A percentile compares a stretch with the other conserved stretches of the same genome.
phyloP scores from a whole-genome alignment of 2,113 vertebrate genomes.

The Takifugu flavidus region DNA sequence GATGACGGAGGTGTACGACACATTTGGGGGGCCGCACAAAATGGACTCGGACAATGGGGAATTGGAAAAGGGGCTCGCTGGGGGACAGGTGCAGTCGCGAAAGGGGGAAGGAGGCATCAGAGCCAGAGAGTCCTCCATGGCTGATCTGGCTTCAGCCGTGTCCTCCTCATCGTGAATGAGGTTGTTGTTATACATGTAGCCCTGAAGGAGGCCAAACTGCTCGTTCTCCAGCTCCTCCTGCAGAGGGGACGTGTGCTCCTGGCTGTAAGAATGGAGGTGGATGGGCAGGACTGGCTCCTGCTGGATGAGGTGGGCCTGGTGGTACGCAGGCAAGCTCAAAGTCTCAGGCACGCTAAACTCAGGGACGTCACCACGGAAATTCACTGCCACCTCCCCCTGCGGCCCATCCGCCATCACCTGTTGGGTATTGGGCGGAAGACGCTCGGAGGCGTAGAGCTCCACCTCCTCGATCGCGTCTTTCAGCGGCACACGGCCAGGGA shows the following conservation, averaged over 20 bases:
- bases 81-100: slow-evolving; percentile 83
- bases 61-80: slow-evolving; percentile 81
- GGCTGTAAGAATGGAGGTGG: slow-evolving; percentile 71
- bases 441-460: slow-evolving; percentile 77
- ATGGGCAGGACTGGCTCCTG: slow-evolving; percentile 76
- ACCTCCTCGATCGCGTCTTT: slow-evolving; percentile 69
- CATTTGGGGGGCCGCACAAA: slow-evolving; percentile 83
- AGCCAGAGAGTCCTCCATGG: slow-evolving; percentile 82
- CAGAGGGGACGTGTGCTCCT: slow-evolving; percentile 73
- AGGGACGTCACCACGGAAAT: slow-evolving; percentile 66
- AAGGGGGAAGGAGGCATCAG: slow-evolving; percentile 95
- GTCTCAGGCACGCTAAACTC: slow-evolving; percentile 74
- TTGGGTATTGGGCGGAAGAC: slow-evolving; percentile 72
- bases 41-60: slow-evolving; percentile 91
- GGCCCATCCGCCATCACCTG: slow-evolving; percentile 75
- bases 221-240: slow-evolving; percentile 76
- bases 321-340: slow-evolving; percentile 65
- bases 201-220: slow-evolving; percentile 85
- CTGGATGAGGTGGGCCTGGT: slow-evolving; percentile 66
- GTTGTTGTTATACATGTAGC: slow-evolving; percentile 84
- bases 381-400: slow-evolving; percentile 73
- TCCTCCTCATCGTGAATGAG: slow-evolving; percentile 81
- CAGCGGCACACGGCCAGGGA: slow-evolving; percentile 54
- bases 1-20: slow-evolving; percentile 87
- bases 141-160: slow-evolving; percentile 74